Percentiles rank a stretch among this genome's conserved stretches.
Evolutionary conservation across 2,113 vertebrate species (phyloP).

Genomic region (Hydropotes inermis): DNA sequence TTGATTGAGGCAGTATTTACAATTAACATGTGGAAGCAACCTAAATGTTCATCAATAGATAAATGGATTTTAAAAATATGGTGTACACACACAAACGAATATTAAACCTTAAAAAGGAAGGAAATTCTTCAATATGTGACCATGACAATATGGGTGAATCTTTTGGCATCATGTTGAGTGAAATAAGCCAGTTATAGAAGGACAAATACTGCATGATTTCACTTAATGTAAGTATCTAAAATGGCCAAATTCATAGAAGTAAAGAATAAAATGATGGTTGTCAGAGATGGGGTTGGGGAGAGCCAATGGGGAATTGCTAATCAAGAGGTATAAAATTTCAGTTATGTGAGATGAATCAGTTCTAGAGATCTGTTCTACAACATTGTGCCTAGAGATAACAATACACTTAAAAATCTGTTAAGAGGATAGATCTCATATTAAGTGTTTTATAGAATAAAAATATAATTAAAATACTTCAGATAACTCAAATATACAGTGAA

Average conservation of each 20-base stretch:
- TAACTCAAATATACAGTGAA: background rate
- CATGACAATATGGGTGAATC: background rate
- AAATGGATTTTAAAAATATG: background rate
- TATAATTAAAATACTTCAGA: background rate
- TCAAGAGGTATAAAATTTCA: background rate
- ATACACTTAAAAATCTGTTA: background rate
- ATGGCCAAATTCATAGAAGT: background rate
- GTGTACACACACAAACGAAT: background rate
- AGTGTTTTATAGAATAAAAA: background rate
- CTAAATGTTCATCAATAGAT: background rate
- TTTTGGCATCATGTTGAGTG: background rate
- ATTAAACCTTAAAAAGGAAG: background rate
- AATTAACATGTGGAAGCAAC: background rate
- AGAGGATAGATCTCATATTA: background rate
- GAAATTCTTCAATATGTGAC: background rate
- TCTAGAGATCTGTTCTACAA: background rate
- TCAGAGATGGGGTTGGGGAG: background rate
- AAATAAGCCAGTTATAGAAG: background rate
- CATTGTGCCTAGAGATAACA: background rate
- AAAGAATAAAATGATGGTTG: background rate
- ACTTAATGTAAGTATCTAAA: background rate
- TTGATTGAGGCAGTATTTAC: background rate
- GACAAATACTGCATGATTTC: background rate
- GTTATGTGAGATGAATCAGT: background rate
- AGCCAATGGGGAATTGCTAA: background rate